phyloP scores from a whole-genome alignment of 1,140 invertebrate species.

The Oryctes rhinoceros region DNA sequence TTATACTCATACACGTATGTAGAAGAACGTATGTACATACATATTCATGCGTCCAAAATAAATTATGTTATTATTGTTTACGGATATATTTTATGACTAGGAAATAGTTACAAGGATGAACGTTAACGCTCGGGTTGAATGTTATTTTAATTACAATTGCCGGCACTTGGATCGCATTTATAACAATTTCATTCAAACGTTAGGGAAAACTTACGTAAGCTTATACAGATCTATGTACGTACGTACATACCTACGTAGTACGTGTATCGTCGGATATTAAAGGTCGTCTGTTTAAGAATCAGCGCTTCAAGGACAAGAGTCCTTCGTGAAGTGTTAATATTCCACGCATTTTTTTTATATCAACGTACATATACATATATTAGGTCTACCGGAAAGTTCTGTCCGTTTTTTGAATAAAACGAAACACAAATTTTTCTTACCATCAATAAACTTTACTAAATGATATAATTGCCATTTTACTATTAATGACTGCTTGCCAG shows the following conservation, averaged over 20 bases:
- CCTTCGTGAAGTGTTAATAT: too few species aligned
- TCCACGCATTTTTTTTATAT: too few species aligned
- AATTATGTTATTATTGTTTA: conserved; percentile 21
- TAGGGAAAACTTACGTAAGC: too few species aligned
- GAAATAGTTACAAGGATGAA: conserved; percentile 21
- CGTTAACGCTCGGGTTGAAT: not conserved
- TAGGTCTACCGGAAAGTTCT: not conserved
- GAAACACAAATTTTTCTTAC: not conserved
- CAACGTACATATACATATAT: too few species aligned
- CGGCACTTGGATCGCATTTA: not conserved
- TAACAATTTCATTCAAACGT: too few species aligned
- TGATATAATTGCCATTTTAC: not conserved
- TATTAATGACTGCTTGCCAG: too few species aligned
- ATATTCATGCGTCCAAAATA: conserved; percentile 16
- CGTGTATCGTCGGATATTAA: too few species aligned
- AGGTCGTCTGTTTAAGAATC: too few species aligned
- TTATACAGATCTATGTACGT: too few species aligned
- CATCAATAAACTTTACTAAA: not conserved
- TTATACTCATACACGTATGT: not conserved
- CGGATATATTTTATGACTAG: conserved; percentile 4
- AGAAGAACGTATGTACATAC: not conserved
- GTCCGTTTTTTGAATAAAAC: not conserved
- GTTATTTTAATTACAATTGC: conserved; percentile 11
- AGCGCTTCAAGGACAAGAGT: too few species aligned
- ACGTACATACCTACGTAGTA: too few species aligned